Percentiles rank a stretch among this genome's conserved stretches.
These are phyloP conservation scores for Agrilus cyanescens DNA, from an alignment of 2,888 invertebrate species.

Conservation along the genomic window DNA sequence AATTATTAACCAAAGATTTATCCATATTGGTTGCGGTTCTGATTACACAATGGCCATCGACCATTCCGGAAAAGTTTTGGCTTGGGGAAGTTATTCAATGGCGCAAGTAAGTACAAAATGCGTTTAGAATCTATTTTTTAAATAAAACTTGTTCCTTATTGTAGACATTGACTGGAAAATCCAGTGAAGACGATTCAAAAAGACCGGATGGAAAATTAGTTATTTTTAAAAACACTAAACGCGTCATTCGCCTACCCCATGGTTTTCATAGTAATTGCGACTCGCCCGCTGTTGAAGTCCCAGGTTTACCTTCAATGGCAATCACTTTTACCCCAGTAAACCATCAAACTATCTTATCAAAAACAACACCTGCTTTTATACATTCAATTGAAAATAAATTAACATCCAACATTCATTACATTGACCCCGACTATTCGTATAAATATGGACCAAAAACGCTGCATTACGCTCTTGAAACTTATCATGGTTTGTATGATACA, in stretches of 20 bases:
- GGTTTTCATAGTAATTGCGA: slow-evolving; percentile 26
- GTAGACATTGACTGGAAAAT: slow-evolving; percentile 43
- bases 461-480: slow-evolving; percentile 32
- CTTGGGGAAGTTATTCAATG: slow-evolving; percentile 62
- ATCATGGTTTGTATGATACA: slow-evolving; percentile 32
- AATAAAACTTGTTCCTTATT: slow-evolving; percentile 10
- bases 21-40: slow-evolving; percentile 55
- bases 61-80: slow-evolving; percentile 53
- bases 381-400: slow-evolving; percentile 16
- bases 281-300: slow-evolving; percentile 31
- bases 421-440: slow-evolving; percentile 20
- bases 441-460: slow-evolving; percentile 30
- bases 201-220: slow-evolving; percentile 47
- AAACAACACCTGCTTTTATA: slow-evolving; percentile 20
- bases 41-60: slow-evolving; percentile 66
- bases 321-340: slow-evolving; percentile 31
- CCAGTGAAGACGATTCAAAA: slow-evolving; percentile 43
- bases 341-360: slow-evolving; percentile 24
- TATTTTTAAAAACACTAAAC: slow-evolving; percentile 57
- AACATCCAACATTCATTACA: slow-evolving; percentile 12
- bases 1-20: slow-evolving; percentile 26
- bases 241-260: slow-evolving; percentile 57
- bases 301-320: slow-evolving; percentile 32
- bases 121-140: not conserved
- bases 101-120: slow-evolving; percentile 41